Base-by-base conservation (phyloP, 2,797 vertebrate species). In the Heteromormyrus szaboi region DNA sequence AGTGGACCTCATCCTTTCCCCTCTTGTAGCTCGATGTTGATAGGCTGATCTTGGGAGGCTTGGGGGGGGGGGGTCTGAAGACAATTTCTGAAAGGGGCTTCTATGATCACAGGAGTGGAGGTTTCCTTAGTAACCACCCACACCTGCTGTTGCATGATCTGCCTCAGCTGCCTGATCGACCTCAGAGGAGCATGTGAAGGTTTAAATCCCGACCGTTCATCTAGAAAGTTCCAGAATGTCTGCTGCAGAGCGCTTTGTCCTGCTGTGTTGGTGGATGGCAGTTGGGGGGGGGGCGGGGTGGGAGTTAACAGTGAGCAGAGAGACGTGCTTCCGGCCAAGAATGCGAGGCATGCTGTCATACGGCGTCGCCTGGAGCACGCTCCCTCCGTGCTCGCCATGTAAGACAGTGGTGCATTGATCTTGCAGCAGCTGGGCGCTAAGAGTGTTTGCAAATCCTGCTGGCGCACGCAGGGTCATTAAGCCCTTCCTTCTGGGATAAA, bases 401-500 rank as follows among this genome's bases (percentile, higher is more conserved):
- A 33, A 59, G 19, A 68, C 86, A 62, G 37, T 48, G 9, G 22
- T 48, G 53, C 83, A 33, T 33, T 68, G 81, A 85, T 89, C 81
- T 33, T 17, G 44, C 56, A 85, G 44, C 25, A 85, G 88, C 88
- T 89, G 29, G 22, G n/a, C 50, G 11, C 56, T 51, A 48, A 44
- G 41, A 44, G 4, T 44, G 48, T 56, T 50, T 0, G 62, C 68
- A 68, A 85, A 65, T 88, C 41, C 54, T 41, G 22, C 54, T 8
- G 56, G 11, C 37, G 62, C 22, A 83, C 14, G 37, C n/a, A 46
- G 53, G 79, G 29, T 37, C 12, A 51, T 87, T 22, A 14, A 48
- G n/a, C 37, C 56, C 19, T 84, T 88, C 88, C 76, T 46, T 48
- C 50, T 14, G 22, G 25, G 76, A 84, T 88, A 46, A 84, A 88